phyloP scores from a whole-genome alignment of 2,113 vertebrate genomes.

The Natator depressus region DNA sequence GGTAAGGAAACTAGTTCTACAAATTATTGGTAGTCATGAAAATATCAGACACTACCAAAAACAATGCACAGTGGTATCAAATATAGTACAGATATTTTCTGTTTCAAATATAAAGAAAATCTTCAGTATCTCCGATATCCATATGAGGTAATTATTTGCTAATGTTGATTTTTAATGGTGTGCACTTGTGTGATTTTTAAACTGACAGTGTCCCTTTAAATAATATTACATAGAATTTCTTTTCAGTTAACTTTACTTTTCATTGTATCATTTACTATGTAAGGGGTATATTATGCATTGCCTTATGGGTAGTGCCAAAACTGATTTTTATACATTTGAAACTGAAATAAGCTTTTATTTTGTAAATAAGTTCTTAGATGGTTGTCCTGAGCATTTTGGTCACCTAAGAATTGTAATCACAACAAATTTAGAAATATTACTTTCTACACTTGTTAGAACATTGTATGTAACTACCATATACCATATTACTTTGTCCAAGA shows the following conservation, averaged over 20 bases:
- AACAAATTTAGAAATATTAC: conserved; percentile 73
- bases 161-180: neutral
- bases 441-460: conserved; percentile 76
- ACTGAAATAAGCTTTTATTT: conserved; percentile 68
- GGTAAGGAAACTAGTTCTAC: conserved; percentile 17
- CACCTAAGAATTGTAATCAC: conserved; percentile 51
- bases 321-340: conserved; percentile 77
- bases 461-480: conserved; percentile 72
- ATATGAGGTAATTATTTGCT: neutral
- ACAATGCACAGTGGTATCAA: neutral
- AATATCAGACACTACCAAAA: neutral
- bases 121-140: neutral
- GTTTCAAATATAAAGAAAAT: neutral
- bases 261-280: conserved; percentile 66
- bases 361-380: conserved; percentile 75
- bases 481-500: conserved; percentile 42
- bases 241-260: conserved; percentile 67
- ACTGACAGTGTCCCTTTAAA: neutral
- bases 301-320: conserved; percentile 76
- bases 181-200: neutral
- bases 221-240: conserved; percentile 41
- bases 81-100: neutral
- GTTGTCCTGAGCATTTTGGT: conserved; percentile 69
- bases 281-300: conserved; percentile 65
- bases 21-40: neutral